A percentile compares a stretch with the other conserved stretches of the same genome.
Conservation (phyloP, 2,797 vertebrate genomes). For the Epinephelus coioides region DNA sequence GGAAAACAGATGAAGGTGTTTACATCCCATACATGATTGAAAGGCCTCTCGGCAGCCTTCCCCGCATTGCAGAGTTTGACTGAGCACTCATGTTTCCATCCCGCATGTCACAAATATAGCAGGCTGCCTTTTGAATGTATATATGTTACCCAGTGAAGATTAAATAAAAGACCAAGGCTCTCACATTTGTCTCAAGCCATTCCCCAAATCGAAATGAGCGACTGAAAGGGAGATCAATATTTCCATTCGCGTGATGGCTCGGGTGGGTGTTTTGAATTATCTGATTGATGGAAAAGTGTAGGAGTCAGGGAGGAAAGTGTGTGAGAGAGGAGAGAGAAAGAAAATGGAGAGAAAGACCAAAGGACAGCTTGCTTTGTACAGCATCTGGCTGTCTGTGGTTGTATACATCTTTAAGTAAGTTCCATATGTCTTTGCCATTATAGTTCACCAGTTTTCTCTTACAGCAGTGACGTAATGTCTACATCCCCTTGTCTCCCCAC, state of each 20-base stretch:
- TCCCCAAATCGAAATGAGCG: conserved; percentile 19
- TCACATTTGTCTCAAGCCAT: conserved; percentile 36
- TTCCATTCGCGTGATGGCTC: conserved; percentile 62
- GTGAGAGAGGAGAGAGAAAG: conserved; percentile 6
- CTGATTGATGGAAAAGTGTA: conserved; percentile 56
- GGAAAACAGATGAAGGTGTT: conserved; percentile 37
- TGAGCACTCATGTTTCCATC: conserved; percentile 6
- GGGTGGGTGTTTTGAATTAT: conserved; percentile 69
- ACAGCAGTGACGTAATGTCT: not conserved
- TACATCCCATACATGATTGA: conserved; percentile 27
- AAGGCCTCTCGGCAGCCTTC: conserved; percentile 11
- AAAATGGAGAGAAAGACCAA: not conserved
- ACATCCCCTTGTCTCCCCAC: not conserved
- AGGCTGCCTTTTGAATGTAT: conserved; percentile 4
- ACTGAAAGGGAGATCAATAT: conserved; percentile 67
- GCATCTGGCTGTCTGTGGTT: not conserved
- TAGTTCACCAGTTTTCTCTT: conserved; percentile 6
- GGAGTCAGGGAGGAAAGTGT: conserved; percentile 8
- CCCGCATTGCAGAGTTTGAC: not conserved
- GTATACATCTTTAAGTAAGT: conserved; percentile 23
- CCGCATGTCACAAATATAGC: not conserved
- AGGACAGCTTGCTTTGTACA: not conserved
- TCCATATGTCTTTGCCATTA: conserved; percentile 8
- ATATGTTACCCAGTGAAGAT: conserved; percentile 33
- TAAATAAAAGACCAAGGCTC: conserved; percentile 40